Base-by-base conservation (phyloP, 2,888 invertebrate species). In the Tipula confusa region DNA sequence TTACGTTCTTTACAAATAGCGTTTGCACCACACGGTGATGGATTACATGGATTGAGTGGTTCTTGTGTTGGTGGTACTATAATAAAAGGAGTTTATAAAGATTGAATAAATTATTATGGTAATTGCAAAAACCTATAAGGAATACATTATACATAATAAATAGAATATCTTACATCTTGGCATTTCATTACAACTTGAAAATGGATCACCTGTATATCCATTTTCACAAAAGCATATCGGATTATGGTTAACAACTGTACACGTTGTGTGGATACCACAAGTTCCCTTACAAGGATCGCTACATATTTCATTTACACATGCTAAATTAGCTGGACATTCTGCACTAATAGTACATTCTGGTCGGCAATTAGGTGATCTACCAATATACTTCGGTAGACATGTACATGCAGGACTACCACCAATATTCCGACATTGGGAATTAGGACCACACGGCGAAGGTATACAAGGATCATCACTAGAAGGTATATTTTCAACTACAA, bases 361-460 rank as follows among this genome's bases (percentile, higher is more conserved):
- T 87, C 96, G 93, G 88, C 96, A 97, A 88, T 95, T 95, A 43
- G 96, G 96, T 83, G 97, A 93, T 87, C 96, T 92, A 83, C 97
- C 97, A 84, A 95, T 91, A 88, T 94, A 96, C 87, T 94, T 94
- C 64, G 93, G 91, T 86, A 94, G 89, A 88, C 96, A 96, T 86
- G 96, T 95, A 88, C 96, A 96, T 86, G 95, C 95, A 85, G 95
- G 94, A 86, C 93, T 94, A 87, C 93, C 93, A 85, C 95, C 94
- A 86, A 95, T 92, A 84, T 93, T 92, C 85, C 93, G 92, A 90
- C 97, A 97, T 89, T 95, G 94, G 83, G 96, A 95, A 90, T 96
- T 94, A 83, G 94, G 93, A 85, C 96, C 96, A 89, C 96, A 97
- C 24, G 96, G 96, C 85, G 95, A 94, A 84, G 96, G 95, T 85